Conservation (phyloP, 1,140 invertebrate genomes). For the Marisa cornuarietis region DNA sequence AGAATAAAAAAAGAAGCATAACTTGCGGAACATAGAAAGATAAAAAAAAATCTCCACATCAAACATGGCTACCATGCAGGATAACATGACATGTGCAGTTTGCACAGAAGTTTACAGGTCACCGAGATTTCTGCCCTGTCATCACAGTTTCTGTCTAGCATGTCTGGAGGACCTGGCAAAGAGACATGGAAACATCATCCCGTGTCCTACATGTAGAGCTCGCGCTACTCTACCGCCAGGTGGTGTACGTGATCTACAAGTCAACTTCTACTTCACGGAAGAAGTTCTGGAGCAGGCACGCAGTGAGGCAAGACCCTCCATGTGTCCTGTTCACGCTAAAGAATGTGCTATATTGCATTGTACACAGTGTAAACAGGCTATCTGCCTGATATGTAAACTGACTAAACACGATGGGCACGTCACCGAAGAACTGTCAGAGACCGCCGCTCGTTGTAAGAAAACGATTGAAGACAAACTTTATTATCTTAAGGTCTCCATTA, state of each 20-base stretch:
- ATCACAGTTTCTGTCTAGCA: neutral
- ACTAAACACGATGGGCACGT: neutral
- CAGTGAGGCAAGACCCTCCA: neutral
- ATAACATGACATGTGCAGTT: neutral
- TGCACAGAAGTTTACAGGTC: neutral
- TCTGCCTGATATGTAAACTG: slow-evolving; percentile 2
- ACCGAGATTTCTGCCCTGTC: neutral
- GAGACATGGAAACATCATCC: neutral
- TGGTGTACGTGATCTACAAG: neutral
- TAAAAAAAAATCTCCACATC: too few species aligned
- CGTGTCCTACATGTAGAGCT: neutral
- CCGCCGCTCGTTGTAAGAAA: neutral
- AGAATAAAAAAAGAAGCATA: too few species aligned
- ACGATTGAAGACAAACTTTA: too few species aligned
- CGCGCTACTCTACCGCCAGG: neutral
- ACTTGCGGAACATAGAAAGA: too few species aligned
- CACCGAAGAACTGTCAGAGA: neutral
- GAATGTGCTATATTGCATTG: neutral
- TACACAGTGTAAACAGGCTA: neutral
- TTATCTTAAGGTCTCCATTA: too few species aligned
- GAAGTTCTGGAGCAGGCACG: neutral
- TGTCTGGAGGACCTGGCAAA: neutral
- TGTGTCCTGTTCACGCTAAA: neutral
- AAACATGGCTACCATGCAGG: too few species aligned
- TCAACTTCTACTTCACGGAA: slow-evolving; percentile 4